These are phyloP conservation scores for Machaerirhynchus nigripectus DNA, from an alignment of 2,113 vertebrate species.

Conservation along the genomic window DNA sequence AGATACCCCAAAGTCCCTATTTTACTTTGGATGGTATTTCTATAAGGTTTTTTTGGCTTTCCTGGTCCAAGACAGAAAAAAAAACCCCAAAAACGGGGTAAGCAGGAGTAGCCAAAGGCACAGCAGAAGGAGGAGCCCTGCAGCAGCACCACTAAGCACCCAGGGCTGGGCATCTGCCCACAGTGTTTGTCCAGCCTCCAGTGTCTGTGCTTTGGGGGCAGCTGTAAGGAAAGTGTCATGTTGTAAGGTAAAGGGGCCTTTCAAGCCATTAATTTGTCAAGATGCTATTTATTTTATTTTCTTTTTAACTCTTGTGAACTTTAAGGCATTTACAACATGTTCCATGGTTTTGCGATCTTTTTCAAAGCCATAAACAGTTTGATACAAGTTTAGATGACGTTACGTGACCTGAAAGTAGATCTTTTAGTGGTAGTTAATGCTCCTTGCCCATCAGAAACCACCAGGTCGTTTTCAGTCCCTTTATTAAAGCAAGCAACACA, in stretches of 20 bases:
- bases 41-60: neutral
- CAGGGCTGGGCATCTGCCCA: neutral
- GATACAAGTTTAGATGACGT: neutral
- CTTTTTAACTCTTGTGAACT: neutral
- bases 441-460: neutral
- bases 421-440: neutral
- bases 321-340: neutral
- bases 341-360: neutral
- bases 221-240: neutral
- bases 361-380: neutral
- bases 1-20: neutral
- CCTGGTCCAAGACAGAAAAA: too few species aligned
- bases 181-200: neutral
- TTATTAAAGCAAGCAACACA: neutral
- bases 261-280: neutral
- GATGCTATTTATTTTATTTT: too few species aligned
- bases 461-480: neutral
- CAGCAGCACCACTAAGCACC: neutral
- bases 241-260: neutral
- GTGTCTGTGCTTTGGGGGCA: neutral
- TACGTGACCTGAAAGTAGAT: neutral
- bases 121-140: neutral
- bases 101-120: neutral
- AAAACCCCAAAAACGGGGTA: fast-evolving
- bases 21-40: neutral